A percentile compares a stretch with the other conserved stretches of the same genome.
Conservation (phyloP, 2,797 vertebrate genomes). For the Prionace glauca region DNA sequence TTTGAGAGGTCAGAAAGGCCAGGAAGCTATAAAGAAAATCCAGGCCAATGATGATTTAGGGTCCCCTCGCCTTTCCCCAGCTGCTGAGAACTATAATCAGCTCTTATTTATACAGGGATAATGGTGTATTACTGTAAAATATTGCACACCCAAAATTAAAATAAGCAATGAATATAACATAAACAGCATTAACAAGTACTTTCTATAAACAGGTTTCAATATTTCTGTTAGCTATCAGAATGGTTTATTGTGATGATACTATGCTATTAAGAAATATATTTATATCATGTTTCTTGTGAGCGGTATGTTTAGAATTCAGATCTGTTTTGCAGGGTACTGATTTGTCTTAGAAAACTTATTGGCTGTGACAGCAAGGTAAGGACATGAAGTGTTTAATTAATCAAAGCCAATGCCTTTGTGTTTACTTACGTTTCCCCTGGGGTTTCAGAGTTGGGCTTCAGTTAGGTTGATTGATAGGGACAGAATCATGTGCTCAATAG, state of each 20-base stretch:
- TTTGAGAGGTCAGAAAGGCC: background rate
- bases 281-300: too few species aligned
- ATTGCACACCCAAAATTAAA: background rate
- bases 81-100: background rate
- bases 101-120: background rate
- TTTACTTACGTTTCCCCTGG: too few species aligned
- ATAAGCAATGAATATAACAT: background rate
- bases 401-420: too few species aligned
- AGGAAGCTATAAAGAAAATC: background rate
- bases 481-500: too few species aligned
- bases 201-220: background rate
- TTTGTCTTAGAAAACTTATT: too few species aligned
- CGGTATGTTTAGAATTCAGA: too few species aligned
- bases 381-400: too few species aligned
- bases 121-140: background rate
- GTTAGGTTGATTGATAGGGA: too few species aligned
- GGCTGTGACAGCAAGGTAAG: too few species aligned
- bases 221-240: background rate
- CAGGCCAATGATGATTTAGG: background rate
- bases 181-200: background rate
- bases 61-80: background rate
- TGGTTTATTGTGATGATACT: background rate
- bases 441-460: too few species aligned
- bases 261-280: background rate
- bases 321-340: too few species aligned